phyloP scores from a whole-genome alignment of 1,140 invertebrate genomes.

The Bombus confusus region DNA sequence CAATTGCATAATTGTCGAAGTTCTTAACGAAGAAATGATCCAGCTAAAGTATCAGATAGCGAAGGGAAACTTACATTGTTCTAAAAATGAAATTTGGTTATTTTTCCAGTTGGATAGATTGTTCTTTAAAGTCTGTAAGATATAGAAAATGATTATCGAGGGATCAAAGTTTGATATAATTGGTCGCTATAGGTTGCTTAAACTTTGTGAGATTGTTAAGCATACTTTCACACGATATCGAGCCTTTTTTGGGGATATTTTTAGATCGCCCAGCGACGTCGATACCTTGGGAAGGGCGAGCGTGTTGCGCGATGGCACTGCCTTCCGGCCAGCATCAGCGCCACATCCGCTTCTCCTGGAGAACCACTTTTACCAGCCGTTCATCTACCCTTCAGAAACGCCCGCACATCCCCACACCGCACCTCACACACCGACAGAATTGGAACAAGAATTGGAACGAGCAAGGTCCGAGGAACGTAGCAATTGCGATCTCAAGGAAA shows the following conservation, averaged over 20 bases:
- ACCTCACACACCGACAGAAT: conserved; percentile 79
- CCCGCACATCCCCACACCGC: conserved; percentile 78
- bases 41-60: no score
- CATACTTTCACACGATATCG: not conserved
- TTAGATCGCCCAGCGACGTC: conserved; percentile 80
- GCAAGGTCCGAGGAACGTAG: conserved; percentile 76
- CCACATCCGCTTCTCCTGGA: conserved; percentile 83
- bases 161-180: not conserved
- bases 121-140: not conserved
- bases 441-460: conserved; percentile 78
- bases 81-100: no score
- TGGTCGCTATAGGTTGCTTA: not conserved
- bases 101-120: no score
- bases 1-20: no score
- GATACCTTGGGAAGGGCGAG: conserved; percentile 84
- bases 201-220: not conserved
- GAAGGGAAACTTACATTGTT: no score
- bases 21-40: no score
- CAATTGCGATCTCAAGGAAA: conserved; percentile 78
- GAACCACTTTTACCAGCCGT: conserved; percentile 78
- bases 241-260: conserved; percentile 25
- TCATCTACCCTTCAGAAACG: conserved; percentile 75
- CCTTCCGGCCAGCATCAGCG: conserved; percentile 84
- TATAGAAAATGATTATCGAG: not conserved
- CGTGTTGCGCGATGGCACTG: conserved; percentile 85